These are phyloP conservation scores for Macrobrachium nipponense DNA, from an alignment of 1,140 invertebrate species.

Conservation along the genomic window DNA sequence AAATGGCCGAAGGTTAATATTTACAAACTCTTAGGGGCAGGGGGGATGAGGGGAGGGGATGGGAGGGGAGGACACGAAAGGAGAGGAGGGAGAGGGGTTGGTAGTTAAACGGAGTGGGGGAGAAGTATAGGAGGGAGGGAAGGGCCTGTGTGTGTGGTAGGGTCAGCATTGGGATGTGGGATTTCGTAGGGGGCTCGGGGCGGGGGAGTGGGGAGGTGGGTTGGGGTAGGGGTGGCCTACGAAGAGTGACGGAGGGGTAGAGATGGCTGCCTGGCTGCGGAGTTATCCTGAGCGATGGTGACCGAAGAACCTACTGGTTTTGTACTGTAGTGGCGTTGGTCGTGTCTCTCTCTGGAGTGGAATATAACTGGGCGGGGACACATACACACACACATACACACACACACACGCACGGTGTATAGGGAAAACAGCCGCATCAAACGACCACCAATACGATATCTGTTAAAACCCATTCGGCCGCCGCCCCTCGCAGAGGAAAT, in stretches of 20 bases:
- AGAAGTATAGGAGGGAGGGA: no score
- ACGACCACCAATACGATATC: no score
- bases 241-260: background rate
- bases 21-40: constrained; percentile 20
- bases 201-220: background rate
- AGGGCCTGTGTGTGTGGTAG: background rate
- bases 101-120: background rate
- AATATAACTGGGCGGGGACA: no score
- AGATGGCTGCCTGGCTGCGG: background rate
- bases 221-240: background rate
- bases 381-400: no score
- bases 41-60: background rate
- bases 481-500: no score
- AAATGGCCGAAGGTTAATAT: constrained; percentile 11
- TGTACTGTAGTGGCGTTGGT: no score
- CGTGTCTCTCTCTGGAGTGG: no score
- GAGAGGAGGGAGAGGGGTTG: no score
- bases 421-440: no score
- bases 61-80: background rate
- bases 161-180: background rate
- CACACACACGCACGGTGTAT: no score
- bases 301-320: background rate
- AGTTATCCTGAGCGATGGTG: background rate
- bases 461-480: no score
- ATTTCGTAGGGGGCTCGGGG: no score